Evolutionary conservation across 2,113 vertebrate genomes (phyloP).

Genomic region (Gopherus evgoodei): DNA sequence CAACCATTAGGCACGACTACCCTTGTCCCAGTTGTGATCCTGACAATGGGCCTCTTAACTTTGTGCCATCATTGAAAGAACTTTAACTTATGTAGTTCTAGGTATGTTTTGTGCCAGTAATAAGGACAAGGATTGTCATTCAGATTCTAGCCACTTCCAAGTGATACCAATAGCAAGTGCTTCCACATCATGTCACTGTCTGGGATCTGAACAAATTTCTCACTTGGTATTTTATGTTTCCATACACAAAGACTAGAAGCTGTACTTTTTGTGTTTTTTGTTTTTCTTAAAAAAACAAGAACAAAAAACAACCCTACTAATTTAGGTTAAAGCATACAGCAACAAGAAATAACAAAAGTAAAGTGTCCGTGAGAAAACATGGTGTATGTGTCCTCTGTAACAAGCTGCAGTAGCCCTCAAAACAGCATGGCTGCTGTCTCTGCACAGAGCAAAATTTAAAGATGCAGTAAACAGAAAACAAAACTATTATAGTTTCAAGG

Average conservation of each 20-base stretch:
- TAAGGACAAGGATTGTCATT: background rate
- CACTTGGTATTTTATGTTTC: background rate
- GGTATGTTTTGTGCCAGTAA: background rate
- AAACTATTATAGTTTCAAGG: background rate
- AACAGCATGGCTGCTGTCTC: background rate
- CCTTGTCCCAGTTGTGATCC: too few relatives aligned
- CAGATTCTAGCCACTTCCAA: background rate
- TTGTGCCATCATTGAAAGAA: accelerated
- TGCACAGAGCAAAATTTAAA: background rate
- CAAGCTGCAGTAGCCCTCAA: background rate
- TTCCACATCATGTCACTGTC: background rate
- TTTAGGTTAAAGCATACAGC: background rate
- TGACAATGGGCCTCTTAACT: background rate
- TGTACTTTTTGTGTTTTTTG: background rate
- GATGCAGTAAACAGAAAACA: background rate
- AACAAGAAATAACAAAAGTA: background rate
- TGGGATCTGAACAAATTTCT: background rate
- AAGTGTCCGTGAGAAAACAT: background rate
- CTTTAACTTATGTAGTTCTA: background rate
- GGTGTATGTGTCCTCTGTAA: background rate
- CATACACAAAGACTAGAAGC: background rate
- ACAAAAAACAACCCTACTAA: background rate
- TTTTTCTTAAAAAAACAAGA: too few relatives aligned
- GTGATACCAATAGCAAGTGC: background rate
- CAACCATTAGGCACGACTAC: too few relatives aligned